Conservation (phyloP, 2,797 vertebrate genomes). For the Nyctibius grandis region DNA sequence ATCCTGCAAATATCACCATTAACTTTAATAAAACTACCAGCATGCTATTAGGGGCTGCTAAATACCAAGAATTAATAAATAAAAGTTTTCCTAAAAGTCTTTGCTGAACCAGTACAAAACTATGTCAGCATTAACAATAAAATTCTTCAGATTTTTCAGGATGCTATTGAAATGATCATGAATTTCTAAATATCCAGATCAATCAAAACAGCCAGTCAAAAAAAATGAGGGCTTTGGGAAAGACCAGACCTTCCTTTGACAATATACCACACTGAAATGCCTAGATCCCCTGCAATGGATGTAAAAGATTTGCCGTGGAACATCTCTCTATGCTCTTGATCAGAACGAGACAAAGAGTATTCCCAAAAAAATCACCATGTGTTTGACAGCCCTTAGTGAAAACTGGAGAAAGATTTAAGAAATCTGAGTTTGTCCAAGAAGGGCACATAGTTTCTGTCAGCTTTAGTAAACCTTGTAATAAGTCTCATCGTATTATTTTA, state of each 20-base stretch:
- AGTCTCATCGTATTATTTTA: background rate
- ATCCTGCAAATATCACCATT: background rate
- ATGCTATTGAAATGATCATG: background rate
- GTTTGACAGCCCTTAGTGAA: conserved; percentile 36
- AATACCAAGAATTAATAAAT: background rate
- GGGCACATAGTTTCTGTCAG: background rate
- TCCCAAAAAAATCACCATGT: background rate
- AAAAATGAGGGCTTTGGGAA: background rate
- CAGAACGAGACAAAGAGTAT: conserved; percentile 7
- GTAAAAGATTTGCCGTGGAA: background rate
- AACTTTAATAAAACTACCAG: background rate
- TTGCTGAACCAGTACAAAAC: background rate
- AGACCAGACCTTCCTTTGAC: background rate
- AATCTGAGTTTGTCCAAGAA: background rate
- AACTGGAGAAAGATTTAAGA: background rate
- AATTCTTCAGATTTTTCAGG: background rate
- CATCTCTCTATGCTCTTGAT: background rate
- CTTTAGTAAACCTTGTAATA: background rate
- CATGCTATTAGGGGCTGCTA: background rate
- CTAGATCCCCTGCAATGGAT: background rate
- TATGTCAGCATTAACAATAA: background rate
- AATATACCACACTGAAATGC: background rate
- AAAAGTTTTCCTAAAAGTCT: background rate
- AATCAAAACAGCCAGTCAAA: background rate
- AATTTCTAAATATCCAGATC: background rate